Percentiles rank a stretch among this genome's conserved stretches.
These are phyloP conservation scores for Trinectes maculatus DNA, from an alignment of 2,113 vertebrate species.

Conservation along the genomic window DNA sequence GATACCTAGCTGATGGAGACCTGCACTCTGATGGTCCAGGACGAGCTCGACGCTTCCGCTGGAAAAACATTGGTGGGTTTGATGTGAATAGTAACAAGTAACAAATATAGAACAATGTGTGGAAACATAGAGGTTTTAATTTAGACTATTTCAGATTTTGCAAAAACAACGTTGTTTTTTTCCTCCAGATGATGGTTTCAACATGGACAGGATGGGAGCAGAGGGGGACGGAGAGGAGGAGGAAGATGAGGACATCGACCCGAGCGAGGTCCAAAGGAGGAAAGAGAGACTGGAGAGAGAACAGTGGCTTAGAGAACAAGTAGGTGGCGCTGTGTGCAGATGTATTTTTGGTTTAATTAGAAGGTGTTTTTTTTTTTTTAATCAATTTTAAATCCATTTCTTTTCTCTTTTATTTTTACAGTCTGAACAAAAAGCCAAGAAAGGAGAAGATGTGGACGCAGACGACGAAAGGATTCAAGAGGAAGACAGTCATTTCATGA, in stretches of 20 bases:
- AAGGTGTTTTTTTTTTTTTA: background rate
- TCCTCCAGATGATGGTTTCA: conserved; percentile 72
- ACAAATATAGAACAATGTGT: background rate
- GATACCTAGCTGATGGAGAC: conserved; percentile 93
- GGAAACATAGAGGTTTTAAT: background rate
- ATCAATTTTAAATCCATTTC: background rate
- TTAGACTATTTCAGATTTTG: background rate
- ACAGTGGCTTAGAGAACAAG: conserved; percentile 95
- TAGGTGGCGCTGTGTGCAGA: conserved; percentile 59
- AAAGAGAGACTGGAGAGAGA: conserved; percentile 92
- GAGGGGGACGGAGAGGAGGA: conserved; percentile 83
- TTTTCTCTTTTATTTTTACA: conserved; percentile 44
- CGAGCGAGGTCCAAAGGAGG: conserved; percentile 87
- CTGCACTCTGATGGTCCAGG: conserved; percentile 95
- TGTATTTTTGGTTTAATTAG: no score
- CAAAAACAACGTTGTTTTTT: background rate
- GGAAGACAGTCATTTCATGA: conserved; percentile 93
- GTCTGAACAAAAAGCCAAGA: conserved; percentile 83
- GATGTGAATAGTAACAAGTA: background rate
- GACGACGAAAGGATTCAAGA: conserved; percentile 87
- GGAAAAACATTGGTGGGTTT: conserved; percentile 91
- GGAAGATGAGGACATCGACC: conserved; percentile 87
- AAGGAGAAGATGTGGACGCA: conserved; percentile 59
- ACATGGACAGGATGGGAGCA: conserved; percentile 77
- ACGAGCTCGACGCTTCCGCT: conserved; percentile 90